A percentile compares a stretch with the other conserved stretches of the same genome.
phyloP scores from a whole-genome alignment of 2,113 vertebrate species.

The Crotalus horridus region DNA sequence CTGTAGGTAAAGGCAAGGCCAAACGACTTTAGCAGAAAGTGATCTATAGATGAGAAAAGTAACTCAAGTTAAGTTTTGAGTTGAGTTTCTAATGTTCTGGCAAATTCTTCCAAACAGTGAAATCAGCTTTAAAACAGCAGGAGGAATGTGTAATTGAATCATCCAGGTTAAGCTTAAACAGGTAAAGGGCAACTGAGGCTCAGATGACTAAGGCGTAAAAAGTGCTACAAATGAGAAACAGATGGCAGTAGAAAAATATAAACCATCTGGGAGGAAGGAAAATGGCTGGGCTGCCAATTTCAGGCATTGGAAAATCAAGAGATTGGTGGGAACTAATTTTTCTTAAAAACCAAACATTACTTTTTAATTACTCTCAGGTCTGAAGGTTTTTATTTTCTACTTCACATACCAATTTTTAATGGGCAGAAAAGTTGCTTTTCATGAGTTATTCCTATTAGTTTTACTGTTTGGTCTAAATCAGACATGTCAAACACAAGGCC shows the following conservation, averaged over 20 bases:
- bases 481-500: no score
- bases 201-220: constrained; percentile 5
- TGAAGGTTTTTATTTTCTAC: not conserved
- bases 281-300: constrained; percentile 3
- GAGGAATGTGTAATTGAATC: constrained; percentile 16
- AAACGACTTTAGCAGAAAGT: not conserved
- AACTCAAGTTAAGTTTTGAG: not conserved
- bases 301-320: constrained; percentile 16
- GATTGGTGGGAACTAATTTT: constrained; percentile 5
- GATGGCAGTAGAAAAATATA: not conserved
- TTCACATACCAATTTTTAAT: not conserved
- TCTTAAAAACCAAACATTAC: constrained; percentile 18
- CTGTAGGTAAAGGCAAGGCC: not conserved
- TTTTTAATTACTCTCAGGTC: constrained; percentile 12
- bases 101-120: not conserved
- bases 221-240: constrained; percentile 13
- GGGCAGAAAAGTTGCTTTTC: not conserved
- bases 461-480: not conserved
- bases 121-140: not conserved
- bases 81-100: not conserved
- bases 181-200: not conserved
- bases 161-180: constrained; percentile 1
- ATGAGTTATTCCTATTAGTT: not conserved
- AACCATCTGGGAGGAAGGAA: constrained; percentile 21
- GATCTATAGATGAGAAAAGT: not conserved